Base-by-base conservation (phyloP, 2,888 invertebrate species). In the Molorchus minor region DNA sequence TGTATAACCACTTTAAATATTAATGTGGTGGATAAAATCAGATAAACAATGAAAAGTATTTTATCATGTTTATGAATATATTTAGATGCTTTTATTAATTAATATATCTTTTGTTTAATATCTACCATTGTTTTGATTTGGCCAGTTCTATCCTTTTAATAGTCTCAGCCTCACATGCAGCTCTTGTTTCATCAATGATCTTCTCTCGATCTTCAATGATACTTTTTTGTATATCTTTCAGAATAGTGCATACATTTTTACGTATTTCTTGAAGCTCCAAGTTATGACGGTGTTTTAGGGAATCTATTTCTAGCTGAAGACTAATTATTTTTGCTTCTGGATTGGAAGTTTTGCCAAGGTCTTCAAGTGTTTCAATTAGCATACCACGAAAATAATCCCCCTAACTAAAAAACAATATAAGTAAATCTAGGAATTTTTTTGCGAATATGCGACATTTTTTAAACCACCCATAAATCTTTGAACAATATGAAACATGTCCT, bases 121-220 rank as follows among this genome's bases (percentile, higher is more conserved):
- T 61, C 74, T 64, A 86, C 96, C 96, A 97, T 77, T 95, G 95
- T 75, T 93, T 94, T 36, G 88, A 85, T 81, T 96, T 96, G 5
- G 92, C 87, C 51, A 90, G 88, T 56, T 88, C 88, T 25, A 96
- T 85, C 8, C 89, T 87, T 16, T 86, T 84, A 36, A 88, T 84
- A 29, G 89, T 85, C 57, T 94, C 94, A 0, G 83, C 74, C 71
- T 92, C 91, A 56, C 87, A 86, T 56, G 86, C 84, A 15, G 86
- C 84, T 12, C 88, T 84, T 45, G 88, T 82, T 62, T 93, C 91
- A 53, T 84, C 84, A 25, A 90, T 77, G 0, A 87, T 79, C 5
- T 89, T 84, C 20, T 85, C 78, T 69, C 88, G 87, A 68, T 94
- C 93, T 65, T 80, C 79, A 1, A 70, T 61, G 5, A 78, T 71